Evolutionary conservation across 2,113 vertebrate genomes (phyloP).

Genomic region (Tricholaema leucomelas): DNA sequence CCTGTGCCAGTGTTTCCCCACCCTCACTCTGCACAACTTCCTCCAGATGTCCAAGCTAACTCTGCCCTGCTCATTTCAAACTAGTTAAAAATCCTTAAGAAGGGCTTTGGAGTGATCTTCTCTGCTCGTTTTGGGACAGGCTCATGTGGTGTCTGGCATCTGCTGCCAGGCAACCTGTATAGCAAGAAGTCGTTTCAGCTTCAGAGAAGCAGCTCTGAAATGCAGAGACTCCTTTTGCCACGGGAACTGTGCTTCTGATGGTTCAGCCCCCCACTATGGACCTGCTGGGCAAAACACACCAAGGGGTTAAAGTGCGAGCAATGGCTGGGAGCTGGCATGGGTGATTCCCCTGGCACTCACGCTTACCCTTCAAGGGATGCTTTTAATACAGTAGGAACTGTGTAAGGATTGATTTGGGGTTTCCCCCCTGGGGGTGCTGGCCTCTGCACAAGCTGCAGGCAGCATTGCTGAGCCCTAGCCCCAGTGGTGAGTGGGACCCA

Average conservation of each 20-base stretch:
- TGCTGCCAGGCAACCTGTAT: not conserved
- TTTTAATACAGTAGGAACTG: not conserved
- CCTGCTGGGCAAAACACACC: not conserved
- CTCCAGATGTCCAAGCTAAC: too few species aligned
- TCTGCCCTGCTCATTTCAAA: too few species aligned
- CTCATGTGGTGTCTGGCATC: not conserved
- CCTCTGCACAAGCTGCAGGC: not conserved
- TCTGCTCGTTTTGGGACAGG: not conserved
- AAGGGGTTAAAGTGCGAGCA: not conserved
- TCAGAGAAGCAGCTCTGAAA: not conserved
- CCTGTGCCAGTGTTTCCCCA: too few species aligned
- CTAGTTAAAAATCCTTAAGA: too few species aligned
- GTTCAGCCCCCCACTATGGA: rapidly evolving
- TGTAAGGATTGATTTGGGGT: not conserved
- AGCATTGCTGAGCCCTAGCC: not conserved
- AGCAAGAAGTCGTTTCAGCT: not conserved
- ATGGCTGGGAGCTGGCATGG: not conserved
- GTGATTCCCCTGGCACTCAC: not conserved
- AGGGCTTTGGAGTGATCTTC: not conserved
- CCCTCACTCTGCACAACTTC: too few species aligned
- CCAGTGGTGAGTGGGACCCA: not conserved
- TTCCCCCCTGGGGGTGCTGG: not conserved
- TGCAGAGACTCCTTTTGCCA: not conserved
- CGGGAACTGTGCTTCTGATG: not conserved
- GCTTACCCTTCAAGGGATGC: not conserved